These are phyloP conservation scores for Porites cylindrica DNA, from an alignment of 92 coral and sea anemone species.

Conservation along the genomic window DNA sequence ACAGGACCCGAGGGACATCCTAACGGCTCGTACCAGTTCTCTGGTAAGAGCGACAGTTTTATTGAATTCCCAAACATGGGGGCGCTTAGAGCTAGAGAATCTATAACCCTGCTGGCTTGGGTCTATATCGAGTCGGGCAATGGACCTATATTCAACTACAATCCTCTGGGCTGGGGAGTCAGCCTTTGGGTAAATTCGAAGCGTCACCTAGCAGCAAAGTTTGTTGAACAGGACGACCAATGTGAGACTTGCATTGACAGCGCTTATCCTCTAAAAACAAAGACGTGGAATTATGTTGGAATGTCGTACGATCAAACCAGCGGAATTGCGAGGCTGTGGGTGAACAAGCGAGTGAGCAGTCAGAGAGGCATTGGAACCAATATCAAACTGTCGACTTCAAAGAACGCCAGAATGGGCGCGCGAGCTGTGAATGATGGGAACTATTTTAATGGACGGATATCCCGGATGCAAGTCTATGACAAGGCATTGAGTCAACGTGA, in stretches of 20 bases:
- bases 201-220: conserved; percentile 22
- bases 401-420: conserved; percentile 47
- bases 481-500: conserved; percentile 49
- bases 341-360: conserved; percentile 20
- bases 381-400: conserved; percentile 24
- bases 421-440: conserved; percentile 39
- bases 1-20: conserved; percentile 47
- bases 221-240: conserved; percentile 9
- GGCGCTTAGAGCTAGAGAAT: conserved; percentile 19
- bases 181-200: conserved; percentile 25
- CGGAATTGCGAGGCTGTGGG: conserved; percentile 52
- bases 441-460: conserved; percentile 45
- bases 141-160: conserved; percentile 48
- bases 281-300: conserved; percentile 46
- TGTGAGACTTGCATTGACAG: conserved; percentile 18
- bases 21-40: conserved; percentile 57
- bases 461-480: conserved; percentile 54
- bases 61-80: conserved; percentile 54
- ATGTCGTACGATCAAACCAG: conserved; percentile 42
- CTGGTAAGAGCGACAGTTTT: conserved; percentile 36
- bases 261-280: conserved; percentile 26
- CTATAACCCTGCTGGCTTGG: conserved; percentile 49
- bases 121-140: conserved; percentile 24
- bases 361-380: conserved; percentile 24
- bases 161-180: conserved; percentile 43